Conservation (phyloP, 2,113 vertebrate genomes). For the Pelvicachromis taeniatus region DNA sequence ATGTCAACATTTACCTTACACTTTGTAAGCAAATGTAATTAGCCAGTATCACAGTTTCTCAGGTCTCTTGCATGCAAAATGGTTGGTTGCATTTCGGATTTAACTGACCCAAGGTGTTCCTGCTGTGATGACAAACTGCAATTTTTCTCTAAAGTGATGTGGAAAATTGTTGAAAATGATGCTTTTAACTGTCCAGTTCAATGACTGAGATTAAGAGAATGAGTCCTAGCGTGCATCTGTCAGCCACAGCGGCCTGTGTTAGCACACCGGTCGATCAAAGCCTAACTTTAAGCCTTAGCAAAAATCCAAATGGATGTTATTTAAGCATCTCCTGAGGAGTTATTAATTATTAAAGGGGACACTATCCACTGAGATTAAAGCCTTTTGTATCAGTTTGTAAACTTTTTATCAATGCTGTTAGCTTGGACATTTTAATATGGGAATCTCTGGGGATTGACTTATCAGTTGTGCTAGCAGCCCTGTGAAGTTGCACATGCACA, state of each 20-base stretch:
- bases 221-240: background rate
- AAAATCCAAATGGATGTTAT: background rate
- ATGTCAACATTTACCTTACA: constrained; percentile 40
- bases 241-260: background rate
- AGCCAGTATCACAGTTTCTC: constrained; percentile 24
- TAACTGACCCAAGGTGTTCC: background rate
- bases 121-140: background rate
- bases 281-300: background rate
- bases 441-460: background rate
- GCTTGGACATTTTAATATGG: background rate
- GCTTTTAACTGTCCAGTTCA: background rate
- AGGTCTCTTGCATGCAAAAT: background rate
- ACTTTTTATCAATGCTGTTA: background rate
- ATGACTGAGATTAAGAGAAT: background rate
- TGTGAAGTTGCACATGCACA: background rate
- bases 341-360: background rate
- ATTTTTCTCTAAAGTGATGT: background rate
- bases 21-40: constrained; percentile 48
- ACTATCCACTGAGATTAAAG: background rate
- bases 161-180: background rate
- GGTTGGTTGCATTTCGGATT: background rate
- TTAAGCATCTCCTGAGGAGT: background rate
- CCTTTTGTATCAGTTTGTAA: background rate
- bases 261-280: background rate
- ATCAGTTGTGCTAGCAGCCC: background rate